These are phyloP conservation scores for Thomomys bottae DNA, from an alignment of 2,113 vertebrate genomes.

Conservation along the genomic window DNA sequence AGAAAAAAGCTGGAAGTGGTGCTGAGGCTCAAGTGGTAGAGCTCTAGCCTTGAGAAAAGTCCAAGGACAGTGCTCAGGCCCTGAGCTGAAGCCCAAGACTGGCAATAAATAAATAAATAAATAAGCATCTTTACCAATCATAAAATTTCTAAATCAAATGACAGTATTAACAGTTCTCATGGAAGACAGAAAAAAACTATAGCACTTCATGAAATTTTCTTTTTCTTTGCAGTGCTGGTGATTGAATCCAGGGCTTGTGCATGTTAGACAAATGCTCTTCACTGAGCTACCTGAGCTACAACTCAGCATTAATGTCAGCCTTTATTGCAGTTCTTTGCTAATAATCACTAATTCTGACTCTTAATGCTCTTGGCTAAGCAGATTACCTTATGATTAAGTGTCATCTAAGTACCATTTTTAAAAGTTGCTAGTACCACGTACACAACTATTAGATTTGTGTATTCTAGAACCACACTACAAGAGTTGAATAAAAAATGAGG, in stretches of 20 bases:
- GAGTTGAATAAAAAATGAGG: neutral
- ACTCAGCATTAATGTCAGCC: neutral
- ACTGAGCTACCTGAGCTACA: too few species aligned
- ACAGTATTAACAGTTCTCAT: neutral
- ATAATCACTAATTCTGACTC: neutral
- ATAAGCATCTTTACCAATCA: too few species aligned
- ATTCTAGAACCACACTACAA: neutral
- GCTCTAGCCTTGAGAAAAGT: too few species aligned
- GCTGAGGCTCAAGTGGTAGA: too few species aligned
- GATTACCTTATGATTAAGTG: too few species aligned
- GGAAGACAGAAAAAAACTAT: neutral
- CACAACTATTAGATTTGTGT: neutral
- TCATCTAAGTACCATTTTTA: neutral
- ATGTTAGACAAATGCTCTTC: neutral
- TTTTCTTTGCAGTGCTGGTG: neutral
- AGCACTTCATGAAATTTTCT: neutral
- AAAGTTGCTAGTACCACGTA: neutral
- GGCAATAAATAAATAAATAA: too few species aligned
- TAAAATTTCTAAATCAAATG: neutral
- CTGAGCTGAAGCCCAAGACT: too few species aligned
- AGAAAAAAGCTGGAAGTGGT: too few species aligned
- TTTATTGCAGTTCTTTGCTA: neutral
- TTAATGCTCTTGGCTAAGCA: neutral
- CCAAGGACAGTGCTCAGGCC: too few species aligned
- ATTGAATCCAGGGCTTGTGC: neutral